Evolutionary conservation across 37 sponge, comb jelly and placozoan species (phyloP).

Genomic region (Corticium candelabrum): DNA sequence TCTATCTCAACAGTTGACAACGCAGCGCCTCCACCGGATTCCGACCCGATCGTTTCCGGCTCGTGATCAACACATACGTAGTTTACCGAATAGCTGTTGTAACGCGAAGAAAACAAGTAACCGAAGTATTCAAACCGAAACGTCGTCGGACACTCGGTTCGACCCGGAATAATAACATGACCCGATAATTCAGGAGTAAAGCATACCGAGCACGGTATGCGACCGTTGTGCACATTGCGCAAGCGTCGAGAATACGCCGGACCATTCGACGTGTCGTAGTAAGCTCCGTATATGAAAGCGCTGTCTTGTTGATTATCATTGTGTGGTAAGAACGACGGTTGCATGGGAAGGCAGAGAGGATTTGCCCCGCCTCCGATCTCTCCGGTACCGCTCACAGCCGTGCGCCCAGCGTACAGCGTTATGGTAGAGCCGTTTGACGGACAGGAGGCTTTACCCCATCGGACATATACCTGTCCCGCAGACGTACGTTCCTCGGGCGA

Average conservation of each 20-base stretch:
- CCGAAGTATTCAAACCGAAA: neutral
- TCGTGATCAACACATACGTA: neutral
- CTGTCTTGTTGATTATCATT: neutral
- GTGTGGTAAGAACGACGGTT: neutral
- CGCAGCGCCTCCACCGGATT: slow-evolving; percentile 1
- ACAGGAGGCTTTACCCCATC: neutral
- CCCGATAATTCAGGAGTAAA: neutral
- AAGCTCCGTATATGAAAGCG: neutral
- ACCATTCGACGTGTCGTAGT: neutral
- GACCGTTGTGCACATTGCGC: neutral
- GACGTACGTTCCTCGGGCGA: neutral
- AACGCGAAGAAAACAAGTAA: neutral
- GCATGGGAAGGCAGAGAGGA: slow-evolving; percentile 1
- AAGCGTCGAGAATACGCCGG: neutral
- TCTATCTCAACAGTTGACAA: neutral
- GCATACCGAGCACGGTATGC: neutral
- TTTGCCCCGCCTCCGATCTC: neutral
- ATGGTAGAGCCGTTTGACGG: neutral
- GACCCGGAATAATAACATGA: neutral
- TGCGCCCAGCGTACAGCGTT: neutral
- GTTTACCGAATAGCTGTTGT: neutral
- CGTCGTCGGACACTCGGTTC: neutral
- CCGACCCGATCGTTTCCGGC: neutral
- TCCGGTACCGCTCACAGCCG: neutral
- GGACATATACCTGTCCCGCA: neutral